Conservation (phyloP, 2,797 vertebrate genomes). For the Brachymystax lenok region DNA sequence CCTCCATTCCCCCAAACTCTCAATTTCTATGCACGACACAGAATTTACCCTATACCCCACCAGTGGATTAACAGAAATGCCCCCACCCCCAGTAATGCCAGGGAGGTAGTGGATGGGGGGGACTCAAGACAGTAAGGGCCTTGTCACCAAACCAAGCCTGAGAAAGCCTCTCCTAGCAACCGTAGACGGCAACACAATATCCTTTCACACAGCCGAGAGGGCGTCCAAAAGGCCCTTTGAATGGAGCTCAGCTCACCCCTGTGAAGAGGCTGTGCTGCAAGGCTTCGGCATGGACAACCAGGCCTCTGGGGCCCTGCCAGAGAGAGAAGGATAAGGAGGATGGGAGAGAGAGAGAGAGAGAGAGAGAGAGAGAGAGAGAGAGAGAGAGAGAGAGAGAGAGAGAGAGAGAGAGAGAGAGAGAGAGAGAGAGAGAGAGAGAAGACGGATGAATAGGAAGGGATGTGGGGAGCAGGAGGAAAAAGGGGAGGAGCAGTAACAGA, state of each 20-base stretch:
- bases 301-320: constrained; percentile 2
- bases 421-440: neutral
- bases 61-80: neutral
- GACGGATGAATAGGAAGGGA: neutral
- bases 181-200: constrained; percentile 57
- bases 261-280: constrained; percentile 33
- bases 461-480: constrained; percentile 17
- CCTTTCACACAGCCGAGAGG: constrained; percentile 69
- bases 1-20: constrained; percentile 9
- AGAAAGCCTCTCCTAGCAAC: constrained; percentile 82
- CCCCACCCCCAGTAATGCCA: neutral
- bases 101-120: constrained; percentile 16
- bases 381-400: too few relatives aligned
- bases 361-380: neutral
- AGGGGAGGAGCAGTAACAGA: constrained; percentile 2
- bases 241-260: constrained; percentile 41
- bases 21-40: constrained; percentile 3
- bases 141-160: constrained; percentile 75
- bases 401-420: too few relatives aligned
- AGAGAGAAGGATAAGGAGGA: neutral
- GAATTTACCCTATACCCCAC: neutral
- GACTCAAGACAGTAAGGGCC: constrained; percentile 61
- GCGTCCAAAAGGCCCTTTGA: constrained; percentile 71
- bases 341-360: neutral
- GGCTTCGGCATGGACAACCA: constrained; percentile 17